These are phyloP conservation scores for Molanna angustata DNA, from an alignment of 2,888 invertebrate genomes.

Conservation along the genomic window DNA sequence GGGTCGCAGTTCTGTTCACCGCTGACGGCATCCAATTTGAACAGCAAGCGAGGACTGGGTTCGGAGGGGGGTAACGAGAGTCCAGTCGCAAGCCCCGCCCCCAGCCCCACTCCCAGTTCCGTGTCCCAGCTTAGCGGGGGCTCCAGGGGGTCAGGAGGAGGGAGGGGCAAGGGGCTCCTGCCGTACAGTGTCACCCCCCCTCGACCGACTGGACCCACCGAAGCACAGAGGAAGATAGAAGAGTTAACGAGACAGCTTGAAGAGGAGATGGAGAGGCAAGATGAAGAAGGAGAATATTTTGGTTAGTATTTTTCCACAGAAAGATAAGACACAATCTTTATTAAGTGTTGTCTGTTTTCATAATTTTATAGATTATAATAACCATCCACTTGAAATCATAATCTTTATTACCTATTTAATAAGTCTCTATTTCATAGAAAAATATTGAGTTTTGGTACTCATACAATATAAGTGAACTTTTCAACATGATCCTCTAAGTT, in stretches of 20 bases:
- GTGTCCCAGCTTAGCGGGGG: slow-evolving; percentile 61
- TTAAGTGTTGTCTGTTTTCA: no score
- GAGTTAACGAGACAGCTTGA: slow-evolving; percentile 89
- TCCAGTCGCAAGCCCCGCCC: slow-evolving; percentile 57
- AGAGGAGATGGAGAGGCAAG: slow-evolving; percentile 93
- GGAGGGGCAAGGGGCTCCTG: slow-evolving; percentile 63
- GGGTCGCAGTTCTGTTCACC: slow-evolving; percentile 43
- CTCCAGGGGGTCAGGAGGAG: slow-evolving; percentile 44
- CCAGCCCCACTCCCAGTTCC: slow-evolving; percentile 64
- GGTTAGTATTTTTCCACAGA: slow-evolving; percentile 59
- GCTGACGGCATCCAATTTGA: slow-evolving; percentile 43
- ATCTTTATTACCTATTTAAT: no score
- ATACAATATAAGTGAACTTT: no score
- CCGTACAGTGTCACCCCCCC: slow-evolving; percentile 89
- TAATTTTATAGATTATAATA: no score
- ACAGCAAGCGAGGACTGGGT: slow-evolving; percentile 46
- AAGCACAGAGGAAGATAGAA: slow-evolving; percentile 91
- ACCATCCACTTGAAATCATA: no score
- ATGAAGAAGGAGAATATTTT: slow-evolving; percentile 95
- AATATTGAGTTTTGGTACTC: no score
- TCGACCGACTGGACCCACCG: slow-evolving; percentile 83
- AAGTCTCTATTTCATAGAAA: no score
- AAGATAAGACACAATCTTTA: no score
- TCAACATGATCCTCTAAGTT: no score
- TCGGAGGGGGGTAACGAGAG: no score